These are phyloP conservation scores for Phrixothrix hirtus DNA, from an alignment of 2,888 invertebrate species.

Conservation along the genomic window DNA sequence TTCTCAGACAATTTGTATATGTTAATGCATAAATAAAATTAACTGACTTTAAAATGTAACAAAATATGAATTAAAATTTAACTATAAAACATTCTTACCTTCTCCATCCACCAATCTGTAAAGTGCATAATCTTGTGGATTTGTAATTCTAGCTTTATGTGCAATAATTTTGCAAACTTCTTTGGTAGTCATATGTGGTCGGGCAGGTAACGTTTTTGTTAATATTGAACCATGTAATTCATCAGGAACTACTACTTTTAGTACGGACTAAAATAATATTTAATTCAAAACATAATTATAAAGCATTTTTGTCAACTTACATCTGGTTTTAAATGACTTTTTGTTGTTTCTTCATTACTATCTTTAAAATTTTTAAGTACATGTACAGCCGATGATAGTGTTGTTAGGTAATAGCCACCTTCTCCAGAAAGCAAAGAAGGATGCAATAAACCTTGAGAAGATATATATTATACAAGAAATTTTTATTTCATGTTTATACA, in stretches of 20 bases:
- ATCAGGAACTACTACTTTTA: slow-evolving; percentile 91
- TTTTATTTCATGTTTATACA: slow-evolving; percentile 32
- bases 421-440: slow-evolving; percentile 89
- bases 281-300: slow-evolving; percentile 4
- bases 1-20: no score
- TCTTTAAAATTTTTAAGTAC: slow-evolving; percentile 72
- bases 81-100: slow-evolving; percentile 71
- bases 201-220: slow-evolving; percentile 87
- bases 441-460: slow-evolving; percentile 69
- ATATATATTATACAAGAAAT: neutral
- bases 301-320: slow-evolving; percentile 43
- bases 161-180: slow-evolving; percentile 95
- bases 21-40: no score
- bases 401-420: slow-evolving; percentile 93
- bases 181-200: slow-evolving; percentile 90
- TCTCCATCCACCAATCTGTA: slow-evolving; percentile 89
- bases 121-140: slow-evolving; percentile 94
- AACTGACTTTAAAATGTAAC: no score
- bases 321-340: slow-evolving; percentile 51
- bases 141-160: slow-evolving; percentile 92
- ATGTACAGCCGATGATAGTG: slow-evolving; percentile 89
- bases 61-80: no score
- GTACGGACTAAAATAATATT: slow-evolving; percentile 62
- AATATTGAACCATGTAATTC: slow-evolving; percentile 91
- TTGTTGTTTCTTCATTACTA: slow-evolving; percentile 49